Base-by-base conservation (phyloP, 2,113 vertebrate species). In the Cyanoramphus novaezelandiae region DNA sequence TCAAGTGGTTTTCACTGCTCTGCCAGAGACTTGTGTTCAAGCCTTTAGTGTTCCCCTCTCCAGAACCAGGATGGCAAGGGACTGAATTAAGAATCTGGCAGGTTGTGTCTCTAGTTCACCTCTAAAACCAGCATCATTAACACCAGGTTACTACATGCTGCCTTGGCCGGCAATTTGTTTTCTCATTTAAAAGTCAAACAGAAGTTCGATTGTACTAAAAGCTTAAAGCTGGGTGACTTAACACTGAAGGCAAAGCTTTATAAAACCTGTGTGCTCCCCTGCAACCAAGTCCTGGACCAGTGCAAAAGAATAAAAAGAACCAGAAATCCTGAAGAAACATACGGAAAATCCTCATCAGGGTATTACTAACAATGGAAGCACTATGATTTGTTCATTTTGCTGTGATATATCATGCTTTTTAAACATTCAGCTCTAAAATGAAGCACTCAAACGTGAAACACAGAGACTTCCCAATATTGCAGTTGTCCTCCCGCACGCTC, bases 81-180 rank as follows among this genome's bases (percentile, higher is more conserved):
- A 41, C 7, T n/a, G 63, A 68, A 20, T 0, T 2, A 25, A 15
- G 59, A 19, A 50, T 71, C n/a, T 47, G 86, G 87, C 79, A 65
- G 88, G 79, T 7, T 27, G 52, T 1, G 49, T 43, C 70, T 23
- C 60, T 33, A 47, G 65, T 33, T 89, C 65, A 33, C 67, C 90
- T 75, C 62, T 6, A 4, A 41, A 23, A 2, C 33, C 19, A 41
- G 9, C 7, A 2, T 9, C 11, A 6, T 5, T 25, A 46, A 68
- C 59, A 20, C 57, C 68, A 31, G 62, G 31, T 63, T 13, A 11
- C 3, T 2, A 2, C 1, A 2, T 1, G 12, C 9, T 9, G 74
- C 85, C 88, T 7, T 1, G 11, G 3, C 0, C 1, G 46, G n/a
- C 1, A 0, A 37, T 33, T 75, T 28, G 62, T 43, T 60, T 79